Percentiles rank a stretch among this genome's conserved stretches.
Conservation (phyloP, 2,797 vertebrate genomes). For the Sebastes cheni region DNA sequence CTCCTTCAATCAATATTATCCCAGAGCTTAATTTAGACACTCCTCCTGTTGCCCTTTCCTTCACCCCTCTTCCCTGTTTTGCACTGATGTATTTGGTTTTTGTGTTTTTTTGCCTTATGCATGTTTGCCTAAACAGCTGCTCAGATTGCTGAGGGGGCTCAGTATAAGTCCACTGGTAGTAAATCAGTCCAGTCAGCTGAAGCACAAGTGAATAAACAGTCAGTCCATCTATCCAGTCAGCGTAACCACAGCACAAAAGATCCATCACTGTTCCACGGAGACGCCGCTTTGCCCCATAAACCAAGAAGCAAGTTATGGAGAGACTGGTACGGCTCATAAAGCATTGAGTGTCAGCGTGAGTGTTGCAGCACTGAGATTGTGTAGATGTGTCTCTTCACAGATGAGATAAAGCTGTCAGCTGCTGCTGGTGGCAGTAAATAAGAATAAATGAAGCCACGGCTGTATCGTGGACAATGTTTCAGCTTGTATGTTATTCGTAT, state of each 20-base stretch:
- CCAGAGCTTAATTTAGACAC: neutral
- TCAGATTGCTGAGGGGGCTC: neutral
- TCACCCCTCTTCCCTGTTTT: conserved; percentile 13
- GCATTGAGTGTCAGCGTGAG: neutral
- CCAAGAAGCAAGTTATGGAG: conserved; percentile 25
- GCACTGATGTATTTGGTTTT: neutral
- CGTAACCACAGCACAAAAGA: neutral
- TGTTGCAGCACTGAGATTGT: neutral
- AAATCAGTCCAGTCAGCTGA: conserved; percentile 44
- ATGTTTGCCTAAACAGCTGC: conserved; percentile 14
- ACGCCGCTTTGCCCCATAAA: conserved; percentile 58
- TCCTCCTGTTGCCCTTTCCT: conserved; percentile 30
- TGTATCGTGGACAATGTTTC: neutral
- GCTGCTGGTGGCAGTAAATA: conserved; percentile 41
- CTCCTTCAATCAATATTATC: conserved; percentile 38
- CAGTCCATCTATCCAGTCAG: conserved; percentile 28
- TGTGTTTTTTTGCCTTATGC: neutral
- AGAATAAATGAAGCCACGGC: conserved; percentile 22
- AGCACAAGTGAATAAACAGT: conserved; percentile 30
- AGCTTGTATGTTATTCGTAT: neutral
- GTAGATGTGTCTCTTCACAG: conserved; percentile 8
- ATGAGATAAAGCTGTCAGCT: conserved; percentile 41
- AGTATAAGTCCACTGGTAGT: neutral
- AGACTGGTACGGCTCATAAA: conserved; percentile 27
- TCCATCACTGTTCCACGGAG: conserved; percentile 43